These are phyloP conservation scores for Furcifer pardalis DNA, from an alignment of 2,797 vertebrate species.

Conservation along the genomic window DNA sequence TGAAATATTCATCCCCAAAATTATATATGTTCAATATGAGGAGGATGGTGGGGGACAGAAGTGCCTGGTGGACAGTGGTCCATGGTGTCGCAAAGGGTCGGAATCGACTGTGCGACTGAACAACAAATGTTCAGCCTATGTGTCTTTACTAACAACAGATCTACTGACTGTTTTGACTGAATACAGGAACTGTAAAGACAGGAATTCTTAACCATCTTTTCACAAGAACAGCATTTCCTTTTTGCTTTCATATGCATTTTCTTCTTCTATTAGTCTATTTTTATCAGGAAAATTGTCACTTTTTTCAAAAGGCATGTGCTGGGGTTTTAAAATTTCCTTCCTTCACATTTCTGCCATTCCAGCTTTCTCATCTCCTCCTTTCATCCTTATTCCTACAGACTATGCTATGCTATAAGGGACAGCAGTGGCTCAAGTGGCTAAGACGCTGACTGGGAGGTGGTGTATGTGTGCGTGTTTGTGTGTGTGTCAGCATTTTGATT, in stretches of 20 bases:
- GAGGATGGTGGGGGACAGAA: too few relatives aligned
- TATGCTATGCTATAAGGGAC: too few relatives aligned
- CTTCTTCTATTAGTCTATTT: not conserved
- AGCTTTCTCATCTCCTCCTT: not conserved
- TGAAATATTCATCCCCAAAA: not conserved
- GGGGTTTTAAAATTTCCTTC: not conserved
- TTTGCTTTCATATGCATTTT: not conserved
- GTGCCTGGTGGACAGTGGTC: too few relatives aligned
- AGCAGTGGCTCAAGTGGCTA: too few relatives aligned
- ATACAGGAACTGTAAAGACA: not conserved
- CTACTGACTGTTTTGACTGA: not conserved
- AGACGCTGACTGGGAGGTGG: too few relatives aligned
- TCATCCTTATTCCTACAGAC: not conserved
- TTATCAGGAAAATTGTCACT: not conserved
- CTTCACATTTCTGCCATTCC: not conserved
- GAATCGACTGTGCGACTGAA: too few relatives aligned
- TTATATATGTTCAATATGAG: too few relatives aligned
- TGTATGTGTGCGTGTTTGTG: too few relatives aligned
- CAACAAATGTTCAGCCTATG: too few relatives aligned
- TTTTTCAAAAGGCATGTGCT: not conserved
- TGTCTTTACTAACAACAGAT: too few relatives aligned
- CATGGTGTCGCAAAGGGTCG: too few relatives aligned
- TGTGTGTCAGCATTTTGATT: too few relatives aligned
- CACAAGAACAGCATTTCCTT: not conserved
- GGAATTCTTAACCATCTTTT: not conserved